Evolutionary conservation across 2,113 vertebrate genomes (phyloP).

Genomic region (Sinocyclocheilus rhinocerous): DNA sequence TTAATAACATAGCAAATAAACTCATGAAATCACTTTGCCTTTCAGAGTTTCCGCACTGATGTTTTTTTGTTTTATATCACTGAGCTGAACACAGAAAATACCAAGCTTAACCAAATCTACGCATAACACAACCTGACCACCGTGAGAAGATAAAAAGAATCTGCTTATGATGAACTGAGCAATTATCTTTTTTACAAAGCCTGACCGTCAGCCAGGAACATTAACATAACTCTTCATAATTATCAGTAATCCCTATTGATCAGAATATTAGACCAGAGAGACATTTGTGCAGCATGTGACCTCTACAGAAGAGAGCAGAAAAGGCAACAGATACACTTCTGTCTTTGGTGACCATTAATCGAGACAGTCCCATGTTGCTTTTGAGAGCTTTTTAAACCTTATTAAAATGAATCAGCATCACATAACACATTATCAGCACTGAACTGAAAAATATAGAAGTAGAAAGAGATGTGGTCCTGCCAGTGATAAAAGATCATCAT

Average conservation of each 20-base stretch:
- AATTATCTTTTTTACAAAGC: neutral
- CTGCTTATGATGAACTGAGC: neutral
- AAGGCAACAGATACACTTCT: neutral
- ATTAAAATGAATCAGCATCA: neutral
- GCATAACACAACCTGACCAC: neutral
- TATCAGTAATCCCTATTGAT: neutral
- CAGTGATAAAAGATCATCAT: too few relatives aligned
- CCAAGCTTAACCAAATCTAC: neutral
- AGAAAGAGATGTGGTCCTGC: too few relatives aligned
- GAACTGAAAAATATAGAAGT: too few relatives aligned
- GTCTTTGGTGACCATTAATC: neutral
- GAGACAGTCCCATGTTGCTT: neutral
- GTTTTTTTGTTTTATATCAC: neutral
- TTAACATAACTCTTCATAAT: neutral
- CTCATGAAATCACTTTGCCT: neutral
- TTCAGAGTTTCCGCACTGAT: neutral
- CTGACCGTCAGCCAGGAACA: neutral
- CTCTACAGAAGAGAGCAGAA: conserved; percentile 15
- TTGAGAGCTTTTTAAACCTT: neutral
- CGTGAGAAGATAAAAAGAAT: neutral
- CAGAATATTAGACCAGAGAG: conserved; percentile 1
- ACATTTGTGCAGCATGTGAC: neutral
- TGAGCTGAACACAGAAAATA: neutral
- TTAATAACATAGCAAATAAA: neutral
- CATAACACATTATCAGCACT: neutral